Evolutionary conservation across 2,888 invertebrate genomes (phyloP), one percentile per base, ranked within the genome.

Genomic region (Euspilapteryx auroguttella): DNA sequence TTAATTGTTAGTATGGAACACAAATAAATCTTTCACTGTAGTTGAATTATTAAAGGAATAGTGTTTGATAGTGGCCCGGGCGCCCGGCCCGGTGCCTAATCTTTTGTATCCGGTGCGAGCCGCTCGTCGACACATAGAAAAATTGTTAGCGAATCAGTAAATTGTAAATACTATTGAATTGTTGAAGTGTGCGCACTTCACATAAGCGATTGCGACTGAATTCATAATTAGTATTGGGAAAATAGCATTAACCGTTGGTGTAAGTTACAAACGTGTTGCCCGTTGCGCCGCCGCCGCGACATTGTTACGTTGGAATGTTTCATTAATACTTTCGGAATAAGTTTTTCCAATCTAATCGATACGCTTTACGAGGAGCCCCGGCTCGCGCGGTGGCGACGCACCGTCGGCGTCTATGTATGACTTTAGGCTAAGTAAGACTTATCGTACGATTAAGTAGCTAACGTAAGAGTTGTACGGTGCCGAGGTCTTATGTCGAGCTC

Each of bases 161-260:
- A 43, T 47, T 69, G 71, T 73, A 73, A 55, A 73, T 73, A 65
- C 55, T 49, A 48, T 41, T 44, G 45, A 47, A 41, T 41, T 49
- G 52, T 45, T 41, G 40, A 39, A 37, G n/a, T 50, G 53, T 48
- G n/a, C 59, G 64, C 66, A 68, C 64, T 50, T 45, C 55, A 61
- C 53, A 51, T 39, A 54, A 54, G 61, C 57, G 36, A 47, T 62
- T 65, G 63, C 63, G 71, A 75, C 71, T 73, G 71, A 71, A 49
- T 49, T 58, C 45, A 8, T 17, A 5, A 17, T 17, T 49, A 49
- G 48, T 50, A 52, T 43, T 47, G 45, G 45, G 49, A 44, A 49
- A 47, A 49, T 57, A 59, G 58, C 47, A 49, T 59, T 53, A 50
- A 51, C 47, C 48, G 55, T 58, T 45, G 59, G 51, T 53, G 50